A percentile compares a stretch with the other conserved stretches of the same genome.
phyloP scores from a whole-genome alignment of 2,113 vertebrate genomes.

The Propithecus coquereli region DNA sequence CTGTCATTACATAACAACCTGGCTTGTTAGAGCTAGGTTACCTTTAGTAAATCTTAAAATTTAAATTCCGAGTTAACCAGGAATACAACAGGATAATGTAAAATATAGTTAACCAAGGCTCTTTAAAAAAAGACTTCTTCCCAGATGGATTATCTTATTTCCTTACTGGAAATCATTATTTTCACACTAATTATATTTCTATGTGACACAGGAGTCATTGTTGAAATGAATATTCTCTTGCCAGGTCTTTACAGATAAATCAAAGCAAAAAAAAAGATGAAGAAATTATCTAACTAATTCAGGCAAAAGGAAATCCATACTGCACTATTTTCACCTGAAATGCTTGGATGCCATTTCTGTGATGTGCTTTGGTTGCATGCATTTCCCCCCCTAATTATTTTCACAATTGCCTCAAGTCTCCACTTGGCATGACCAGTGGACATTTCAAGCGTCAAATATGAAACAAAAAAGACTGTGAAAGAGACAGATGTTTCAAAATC shows the following conservation, averaged over 20 bases:
- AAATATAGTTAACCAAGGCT: neutral
- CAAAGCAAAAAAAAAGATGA: neutral
- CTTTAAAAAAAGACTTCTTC: neutral
- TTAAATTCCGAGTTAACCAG: neutral
- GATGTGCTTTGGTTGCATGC: neutral
- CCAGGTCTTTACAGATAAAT: neutral
- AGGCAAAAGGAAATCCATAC: neutral
- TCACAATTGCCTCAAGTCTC: neutral
- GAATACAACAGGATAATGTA: neutral
- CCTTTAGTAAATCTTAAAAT: neutral
- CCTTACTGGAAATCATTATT: neutral
- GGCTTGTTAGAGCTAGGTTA: neutral
- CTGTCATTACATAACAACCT: no score
- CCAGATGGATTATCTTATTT: slow-evolving; percentile 13
- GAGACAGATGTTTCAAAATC: neutral
- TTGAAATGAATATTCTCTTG: slow-evolving; percentile 26
- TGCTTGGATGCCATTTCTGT: neutral
- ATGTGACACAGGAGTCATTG: neutral
- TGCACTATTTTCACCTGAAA: slow-evolving; percentile 18
- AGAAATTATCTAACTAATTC: neutral
- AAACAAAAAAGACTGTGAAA: neutral
- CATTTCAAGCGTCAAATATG: neutral
- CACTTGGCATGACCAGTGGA: neutral
- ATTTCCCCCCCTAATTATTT: neutral
- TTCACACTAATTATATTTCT: slow-evolving; percentile 4